These are phyloP conservation scores for Takifugu flavidus DNA, from an alignment of 2,113 vertebrate species.

Conservation along the genomic window DNA sequence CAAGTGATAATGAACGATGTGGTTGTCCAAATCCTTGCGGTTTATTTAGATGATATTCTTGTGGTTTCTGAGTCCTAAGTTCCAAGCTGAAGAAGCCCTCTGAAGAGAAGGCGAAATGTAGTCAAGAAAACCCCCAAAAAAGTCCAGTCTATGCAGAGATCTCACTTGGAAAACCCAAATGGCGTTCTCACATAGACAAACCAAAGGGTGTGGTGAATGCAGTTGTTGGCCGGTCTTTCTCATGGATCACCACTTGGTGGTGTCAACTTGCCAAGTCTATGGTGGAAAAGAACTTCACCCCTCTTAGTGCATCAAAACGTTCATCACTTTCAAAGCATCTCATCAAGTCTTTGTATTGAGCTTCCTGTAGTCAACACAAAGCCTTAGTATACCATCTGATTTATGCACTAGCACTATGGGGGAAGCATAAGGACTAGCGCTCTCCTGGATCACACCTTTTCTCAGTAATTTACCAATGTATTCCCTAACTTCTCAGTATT, in stretches of 20 bases:
- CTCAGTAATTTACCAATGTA: no score
- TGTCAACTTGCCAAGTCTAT: conserved; percentile 4
- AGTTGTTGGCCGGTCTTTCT: background rate
- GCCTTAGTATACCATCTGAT: background rate
- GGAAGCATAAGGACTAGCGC: conserved; percentile 3
- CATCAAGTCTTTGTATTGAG: conserved; percentile 8
- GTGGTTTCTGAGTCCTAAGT: no score
- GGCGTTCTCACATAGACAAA: background rate
- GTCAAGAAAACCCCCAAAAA: no score
- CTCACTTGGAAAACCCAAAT: background rate
- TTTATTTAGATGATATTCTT: no score
- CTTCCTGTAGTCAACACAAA: conserved; percentile 1
- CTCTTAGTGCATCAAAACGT: conserved; percentile 7
- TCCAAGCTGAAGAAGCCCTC: no score
- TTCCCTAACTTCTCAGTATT: no score
- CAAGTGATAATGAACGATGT: no score
- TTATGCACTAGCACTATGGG: conserved; percentile 2
- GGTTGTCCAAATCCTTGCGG: no score
- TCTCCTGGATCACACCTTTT: background rate
- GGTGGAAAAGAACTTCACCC: conserved; percentile 1
- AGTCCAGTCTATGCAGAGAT: no score
- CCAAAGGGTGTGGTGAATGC: conserved; percentile 3
- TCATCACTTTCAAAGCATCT: background rate
- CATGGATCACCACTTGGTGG: conserved; percentile 10
- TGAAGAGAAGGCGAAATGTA: no score